Percentiles rank a stretch among this genome's conserved stretches.
These are phyloP conservation scores for Centroberyx gerrardi DNA, from an alignment of 2,797 vertebrate species.

Conservation along the genomic window DNA sequence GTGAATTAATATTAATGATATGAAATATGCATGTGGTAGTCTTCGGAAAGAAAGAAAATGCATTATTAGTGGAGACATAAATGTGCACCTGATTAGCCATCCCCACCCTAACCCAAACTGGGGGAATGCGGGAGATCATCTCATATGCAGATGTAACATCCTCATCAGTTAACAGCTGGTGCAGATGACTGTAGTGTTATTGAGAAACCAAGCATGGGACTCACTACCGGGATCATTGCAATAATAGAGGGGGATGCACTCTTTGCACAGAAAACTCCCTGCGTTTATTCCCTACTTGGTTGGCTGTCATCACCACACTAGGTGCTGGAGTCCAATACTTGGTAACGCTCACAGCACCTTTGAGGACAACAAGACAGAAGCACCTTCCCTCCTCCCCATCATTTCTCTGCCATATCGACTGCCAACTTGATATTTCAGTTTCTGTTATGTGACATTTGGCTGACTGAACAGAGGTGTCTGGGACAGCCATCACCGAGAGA, in stretches of 20 bases:
- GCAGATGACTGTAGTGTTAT: constrained; percentile 1
- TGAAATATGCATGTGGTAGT: constrained; percentile 39
- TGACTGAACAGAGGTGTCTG: constrained; percentile 83
- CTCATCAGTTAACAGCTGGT: background rate
- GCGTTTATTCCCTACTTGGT: constrained; percentile 36
- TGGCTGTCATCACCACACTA: constrained; percentile 62
- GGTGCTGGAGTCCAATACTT: constrained; percentile 49
- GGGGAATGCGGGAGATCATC: background rate
- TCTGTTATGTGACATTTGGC: constrained; percentile 87
- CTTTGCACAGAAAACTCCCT: constrained; percentile 9
- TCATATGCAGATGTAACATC: background rate
- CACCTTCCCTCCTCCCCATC: constrained; percentile 59
- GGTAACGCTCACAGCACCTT: constrained; percentile 63
- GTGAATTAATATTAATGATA: constrained; percentile 54
- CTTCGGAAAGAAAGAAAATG: constrained; percentile 24
- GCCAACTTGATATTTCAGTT: constrained; percentile 85
- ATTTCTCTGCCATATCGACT: constrained; percentile 79
- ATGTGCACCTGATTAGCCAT: constrained; percentile 16
- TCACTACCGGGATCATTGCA: background rate
- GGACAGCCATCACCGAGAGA: constrained; percentile 79
- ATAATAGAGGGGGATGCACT: constrained; percentile 1
- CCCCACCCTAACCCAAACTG: background rate
- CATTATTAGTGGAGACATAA: constrained; percentile 25
- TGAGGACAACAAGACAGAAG: constrained; percentile 72
- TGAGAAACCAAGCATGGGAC: background rate